Base-by-base conservation (phyloP, 2,113 vertebrate genomes). In the Bothrops jararaca region DNA sequence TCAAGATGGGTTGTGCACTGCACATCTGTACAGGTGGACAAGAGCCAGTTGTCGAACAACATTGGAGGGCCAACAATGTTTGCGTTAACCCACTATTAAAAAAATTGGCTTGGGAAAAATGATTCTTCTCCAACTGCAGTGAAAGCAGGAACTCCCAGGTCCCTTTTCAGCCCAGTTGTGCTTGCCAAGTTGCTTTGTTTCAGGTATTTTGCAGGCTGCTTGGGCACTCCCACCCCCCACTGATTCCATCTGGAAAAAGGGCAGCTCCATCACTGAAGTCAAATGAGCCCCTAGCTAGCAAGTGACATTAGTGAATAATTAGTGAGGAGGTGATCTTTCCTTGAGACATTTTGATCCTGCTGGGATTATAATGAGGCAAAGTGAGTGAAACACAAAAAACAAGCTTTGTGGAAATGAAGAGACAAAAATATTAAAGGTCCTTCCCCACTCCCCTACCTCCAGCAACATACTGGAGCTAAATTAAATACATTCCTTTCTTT, bases 301-400 rank as follows among this genome's bases (percentile, higher is more conserved):
- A 48, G 88, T 93, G 91, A 90, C 88, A 90, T 64, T 92, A 90
- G 42, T 93, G 93, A 93, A 93, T 92, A 92, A 93, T 93, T 93
- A 93, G 88, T 26, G n/a, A 91, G 64, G 69, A 91, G 53, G 52
- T 93, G 92, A 88, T 18, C 26, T 39, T 60, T 26, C 91, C 69
- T 88, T n/a, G 26, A 42, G 80, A 90, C 74, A 50, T 53, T 89
- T 85, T 93, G 91, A 85, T 89, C 86, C 48, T 86, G 48, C 91
- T 91, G 93, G 54, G 91, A 64, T 85, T 89, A 54, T 92, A 93
- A 90, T 85, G 80, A 92, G 87, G 74, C 39, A 42, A 92, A 92
- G 89, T 57, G 64, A 88, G 58, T 12, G 85, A n/a, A 93, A 74
- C 80, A 74, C 60, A 91, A 90, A 69, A 80, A 74, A n/a, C 42